Evolutionary conservation across 1,140 invertebrate species (phyloP), one percentile per base, ranked within the genome.

Genomic region (Laupala kohalensis): DNA sequence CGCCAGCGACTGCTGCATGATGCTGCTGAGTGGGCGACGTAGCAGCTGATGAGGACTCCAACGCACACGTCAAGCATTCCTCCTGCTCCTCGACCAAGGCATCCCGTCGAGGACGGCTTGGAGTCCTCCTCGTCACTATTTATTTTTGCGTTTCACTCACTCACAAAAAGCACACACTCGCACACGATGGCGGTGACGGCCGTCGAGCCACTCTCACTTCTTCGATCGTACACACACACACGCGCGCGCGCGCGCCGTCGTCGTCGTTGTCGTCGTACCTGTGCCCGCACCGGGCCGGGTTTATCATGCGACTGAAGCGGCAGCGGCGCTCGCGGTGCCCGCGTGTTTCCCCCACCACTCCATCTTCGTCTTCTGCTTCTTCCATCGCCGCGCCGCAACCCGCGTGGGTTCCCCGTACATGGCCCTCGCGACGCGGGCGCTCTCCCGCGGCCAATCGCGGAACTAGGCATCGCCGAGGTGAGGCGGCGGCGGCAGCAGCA

Each of bases 161-260:
- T n/a, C n/a, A n/a, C n/a, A n/a, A n/a, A n/a, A n/a, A n/a, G 30
- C 15, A 6, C 30, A 37, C 30, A 37, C 30, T 6, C 30, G 6
- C 30, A 6, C 30, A 37, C 30, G 6, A 24, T 53, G n/a, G 66
- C 27, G 26, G 23, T 13, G 67, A 6, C 67, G 26, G n/a, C 9
- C 67, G 24, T 4, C 6, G 25, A 19, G 24, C 6, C 67, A 4
- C 9, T 4, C 67, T 25, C 67, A 68, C 72, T 23, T 25, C 37
- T 9, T 6, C 53, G 23, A 27, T 63, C 28, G 30, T 27, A 69
- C 69, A 69, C 69, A 29, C 69, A 69, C 27, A 69, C 24, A 69
- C 69, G 30, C 69, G 15, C 37, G 30, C 69, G 30, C 25, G 12
- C 67, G 30, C 64, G 65, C n/a, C n/a, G n/a, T n/a, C 62, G 13